These are phyloP conservation scores for Tortricodes alternella DNA, from an alignment of 2,888 invertebrate genomes.

Conservation along the genomic window DNA sequence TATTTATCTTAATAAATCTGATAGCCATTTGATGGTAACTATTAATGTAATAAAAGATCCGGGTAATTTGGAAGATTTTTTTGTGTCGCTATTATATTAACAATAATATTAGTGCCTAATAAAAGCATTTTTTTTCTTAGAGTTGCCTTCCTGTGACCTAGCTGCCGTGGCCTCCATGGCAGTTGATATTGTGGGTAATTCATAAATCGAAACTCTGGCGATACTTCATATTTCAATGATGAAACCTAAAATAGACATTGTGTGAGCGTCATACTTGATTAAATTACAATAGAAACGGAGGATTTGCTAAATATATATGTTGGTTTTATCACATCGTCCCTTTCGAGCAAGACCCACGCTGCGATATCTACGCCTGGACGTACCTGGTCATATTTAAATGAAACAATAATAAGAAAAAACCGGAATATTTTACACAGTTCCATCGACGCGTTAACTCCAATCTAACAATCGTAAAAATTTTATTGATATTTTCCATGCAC, in stretches of 20 bases:
- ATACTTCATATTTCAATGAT: constrained; percentile 37
- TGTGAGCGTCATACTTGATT: too few relatives aligned
- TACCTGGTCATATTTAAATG: not conserved
- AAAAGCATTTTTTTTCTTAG: not conserved
- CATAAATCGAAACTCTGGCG: constrained; percentile 50
- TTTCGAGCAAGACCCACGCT: not conserved
- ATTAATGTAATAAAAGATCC: too few relatives aligned
- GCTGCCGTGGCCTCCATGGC: not conserved
- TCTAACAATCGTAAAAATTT: not conserved
- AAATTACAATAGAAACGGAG: not conserved
- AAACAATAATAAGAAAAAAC: not conserved
- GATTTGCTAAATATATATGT: too few relatives aligned
- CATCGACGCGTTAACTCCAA: not conserved
- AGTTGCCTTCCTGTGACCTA: not conserved
- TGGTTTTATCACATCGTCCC: too few relatives aligned
- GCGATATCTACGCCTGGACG: not conserved
- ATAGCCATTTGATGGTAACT: too few relatives aligned
- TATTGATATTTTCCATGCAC: not conserved
- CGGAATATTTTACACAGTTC: not conserved
- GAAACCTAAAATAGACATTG: constrained; percentile 37
- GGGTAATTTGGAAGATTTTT: too few relatives aligned
- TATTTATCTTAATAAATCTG: too few relatives aligned
- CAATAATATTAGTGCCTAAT: too few relatives aligned
- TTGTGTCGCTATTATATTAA: too few relatives aligned
- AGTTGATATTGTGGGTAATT: constrained; percentile 44